These are phyloP conservation scores for Cnemophilus loriae DNA, from an alignment of 2,113 vertebrate species.

Conservation along the genomic window DNA sequence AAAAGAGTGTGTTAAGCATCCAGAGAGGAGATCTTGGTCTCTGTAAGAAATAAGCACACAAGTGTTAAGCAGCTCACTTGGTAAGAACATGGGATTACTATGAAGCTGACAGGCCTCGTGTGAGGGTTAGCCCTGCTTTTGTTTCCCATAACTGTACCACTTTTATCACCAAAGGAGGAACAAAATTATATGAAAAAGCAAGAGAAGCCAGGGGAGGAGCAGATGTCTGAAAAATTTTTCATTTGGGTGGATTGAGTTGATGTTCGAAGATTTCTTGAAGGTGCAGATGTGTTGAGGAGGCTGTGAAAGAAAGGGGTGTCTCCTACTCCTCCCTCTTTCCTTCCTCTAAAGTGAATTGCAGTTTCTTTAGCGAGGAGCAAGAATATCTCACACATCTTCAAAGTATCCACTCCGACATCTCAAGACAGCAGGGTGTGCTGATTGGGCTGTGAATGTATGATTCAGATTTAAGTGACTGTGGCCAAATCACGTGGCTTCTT, in stretches of 20 bases:
- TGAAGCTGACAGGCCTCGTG: not conserved
- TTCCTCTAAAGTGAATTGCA: not conserved
- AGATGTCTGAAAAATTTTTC: not conserved
- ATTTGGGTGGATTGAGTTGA: not conserved
- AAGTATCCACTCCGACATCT: not conserved
- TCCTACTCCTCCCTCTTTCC: not conserved
- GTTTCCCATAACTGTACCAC: not conserved
- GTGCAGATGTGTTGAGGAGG: not conserved
- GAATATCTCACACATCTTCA: not conserved
- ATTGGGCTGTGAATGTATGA: not conserved
- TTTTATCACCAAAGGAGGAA: not conserved
- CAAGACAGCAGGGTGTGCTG: not conserved
- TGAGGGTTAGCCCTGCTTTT: not conserved
- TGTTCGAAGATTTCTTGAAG: not conserved
- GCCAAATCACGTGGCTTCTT: not conserved
- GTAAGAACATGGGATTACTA: not conserved
- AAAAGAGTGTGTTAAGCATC: not conserved
- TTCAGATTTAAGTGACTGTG: not conserved
- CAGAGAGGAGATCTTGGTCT: not conserved
- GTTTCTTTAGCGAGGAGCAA: not conserved
- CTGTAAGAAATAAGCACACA: not conserved
- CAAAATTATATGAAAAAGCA: not conserved
- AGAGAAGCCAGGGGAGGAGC: not conserved
- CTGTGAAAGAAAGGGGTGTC: not conserved
- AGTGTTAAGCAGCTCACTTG: not conserved